These are phyloP conservation scores for Drosophila yakuba DNA, from an alignment of 1,140 invertebrate species.

Conservation along the genomic window DNA sequence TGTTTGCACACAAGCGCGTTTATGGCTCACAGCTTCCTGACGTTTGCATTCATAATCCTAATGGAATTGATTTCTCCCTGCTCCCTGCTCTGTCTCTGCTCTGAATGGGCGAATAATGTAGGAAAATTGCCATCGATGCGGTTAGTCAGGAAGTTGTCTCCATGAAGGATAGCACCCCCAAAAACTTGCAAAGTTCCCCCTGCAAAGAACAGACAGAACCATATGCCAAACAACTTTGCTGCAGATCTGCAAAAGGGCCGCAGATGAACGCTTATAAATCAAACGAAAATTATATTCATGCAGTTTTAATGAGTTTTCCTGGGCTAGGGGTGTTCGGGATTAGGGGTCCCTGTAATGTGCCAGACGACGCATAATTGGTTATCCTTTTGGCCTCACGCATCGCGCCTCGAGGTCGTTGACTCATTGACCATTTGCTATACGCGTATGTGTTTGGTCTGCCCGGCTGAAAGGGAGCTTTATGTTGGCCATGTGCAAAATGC, in stretches of 20 bases:
- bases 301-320: conserved; percentile 78
- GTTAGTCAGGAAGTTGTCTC: conserved; percentile 58
- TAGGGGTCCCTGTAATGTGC: conserved; percentile 47
- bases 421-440: not conserved
- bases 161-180: conserved; percentile 22
- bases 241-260: conserved; percentile 23
- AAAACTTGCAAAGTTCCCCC: not conserved
- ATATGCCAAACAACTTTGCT: conserved; percentile 59
- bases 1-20: conserved; percentile 82
- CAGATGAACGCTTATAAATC: conserved; percentile 79
- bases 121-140: conserved; percentile 66
- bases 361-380: conserved; percentile 73
- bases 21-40: conserved; percentile 72
- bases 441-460: not conserved
- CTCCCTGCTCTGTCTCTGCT: conserved; percentile 18
- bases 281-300: conserved; percentile 83
- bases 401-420: conserved; percentile 60
- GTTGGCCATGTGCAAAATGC: conserved; percentile 43
- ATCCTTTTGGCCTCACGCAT: conserved; percentile 60
- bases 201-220: conserved; percentile 20
- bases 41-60: conserved; percentile 82
- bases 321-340: not conserved
- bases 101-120: conserved; percentile 66
- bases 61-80: conserved; percentile 73
- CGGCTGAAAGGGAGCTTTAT: conserved; percentile 18